Evolutionary conservation across 1,140 invertebrate species (phyloP).

Genomic region (Zaprionus tsacasi): DNA sequence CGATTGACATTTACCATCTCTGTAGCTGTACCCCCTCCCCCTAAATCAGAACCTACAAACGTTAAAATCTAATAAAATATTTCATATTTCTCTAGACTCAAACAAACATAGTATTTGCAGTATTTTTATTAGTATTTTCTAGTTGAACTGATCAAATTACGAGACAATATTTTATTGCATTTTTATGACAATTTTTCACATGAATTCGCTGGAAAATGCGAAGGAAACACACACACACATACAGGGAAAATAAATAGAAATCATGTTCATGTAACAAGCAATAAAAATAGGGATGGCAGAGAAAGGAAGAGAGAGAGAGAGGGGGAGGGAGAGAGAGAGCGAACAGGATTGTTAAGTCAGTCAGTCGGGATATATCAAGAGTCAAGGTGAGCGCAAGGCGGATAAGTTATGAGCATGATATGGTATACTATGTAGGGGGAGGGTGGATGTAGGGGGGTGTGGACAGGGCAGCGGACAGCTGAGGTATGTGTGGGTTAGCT

Average conservation of each 20-base stretch:
- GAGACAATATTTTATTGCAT: constrained; percentile 66
- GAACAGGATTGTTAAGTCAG: constrained; percentile 11
- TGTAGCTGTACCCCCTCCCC: neutral
- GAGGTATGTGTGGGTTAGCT: constrained; percentile 1
- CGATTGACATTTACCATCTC: neutral
- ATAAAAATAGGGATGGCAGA: constrained; percentile 24
- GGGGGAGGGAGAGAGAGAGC: neutral
- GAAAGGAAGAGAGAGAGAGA: neutral
- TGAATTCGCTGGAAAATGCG: constrained; percentile 59
- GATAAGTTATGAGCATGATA: neutral
- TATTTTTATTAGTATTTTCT: constrained; percentile 26
- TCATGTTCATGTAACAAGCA: constrained; percentile 34
- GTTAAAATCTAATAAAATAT: neutral
- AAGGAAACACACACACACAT: constrained; percentile 1
- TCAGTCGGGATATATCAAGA: constrained; percentile 8
- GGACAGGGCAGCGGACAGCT: neutral
- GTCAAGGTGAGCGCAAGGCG: neutral
- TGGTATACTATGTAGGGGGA: neutral
- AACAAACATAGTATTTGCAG: constrained; percentile 2
- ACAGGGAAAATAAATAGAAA: constrained; percentile 13
- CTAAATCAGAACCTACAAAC: neutral
- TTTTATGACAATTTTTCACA: constrained; percentile 83
- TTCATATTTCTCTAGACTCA: constrained; percentile 1
- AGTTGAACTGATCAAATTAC: constrained; percentile 60
- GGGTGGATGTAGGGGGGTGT: neutral